phyloP scores from a whole-genome alignment of 2,888 invertebrate species.

The Altica lythri region DNA sequence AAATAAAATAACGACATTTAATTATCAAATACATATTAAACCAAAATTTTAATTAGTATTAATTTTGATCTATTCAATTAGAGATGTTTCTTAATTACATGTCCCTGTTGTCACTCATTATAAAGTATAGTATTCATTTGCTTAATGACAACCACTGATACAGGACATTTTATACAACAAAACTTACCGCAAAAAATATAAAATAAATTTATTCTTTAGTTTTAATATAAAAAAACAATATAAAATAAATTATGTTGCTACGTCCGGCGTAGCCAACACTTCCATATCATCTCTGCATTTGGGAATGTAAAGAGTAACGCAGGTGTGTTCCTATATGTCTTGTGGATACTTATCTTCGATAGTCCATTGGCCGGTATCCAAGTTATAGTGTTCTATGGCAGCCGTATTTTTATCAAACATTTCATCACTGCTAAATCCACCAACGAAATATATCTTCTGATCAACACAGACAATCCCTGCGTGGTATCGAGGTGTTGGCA shows the following conservation, averaged over 20 bases:
- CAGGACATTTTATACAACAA: no score
- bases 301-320: conserved; percentile 70
- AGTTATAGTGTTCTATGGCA: conserved; percentile 69
- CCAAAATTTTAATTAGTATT: no score
- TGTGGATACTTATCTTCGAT: conserved; percentile 67
- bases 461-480: conserved; percentile 68
- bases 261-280: conserved; percentile 40
- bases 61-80: no score
- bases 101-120: no score
- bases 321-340: conserved; percentile 74
- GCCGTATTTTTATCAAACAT: conserved; percentile 70
- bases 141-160: no score
- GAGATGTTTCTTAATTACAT: no score
- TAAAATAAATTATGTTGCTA: conserved; percentile 11
- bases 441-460: conserved; percentile 69
- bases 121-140: no score
- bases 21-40: no score
- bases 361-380: conserved; percentile 65
- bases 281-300: conserved; percentile 54
- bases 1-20: no score
- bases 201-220: no score
- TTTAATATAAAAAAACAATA: conserved; percentile 8
- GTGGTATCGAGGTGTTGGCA: conserved; percentile 71
- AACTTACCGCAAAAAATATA: no score
- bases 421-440: conserved; percentile 70